phyloP scores from a whole-genome alignment of 2,113 vertebrate species.

The Rhadina sibilatrix region DNA sequence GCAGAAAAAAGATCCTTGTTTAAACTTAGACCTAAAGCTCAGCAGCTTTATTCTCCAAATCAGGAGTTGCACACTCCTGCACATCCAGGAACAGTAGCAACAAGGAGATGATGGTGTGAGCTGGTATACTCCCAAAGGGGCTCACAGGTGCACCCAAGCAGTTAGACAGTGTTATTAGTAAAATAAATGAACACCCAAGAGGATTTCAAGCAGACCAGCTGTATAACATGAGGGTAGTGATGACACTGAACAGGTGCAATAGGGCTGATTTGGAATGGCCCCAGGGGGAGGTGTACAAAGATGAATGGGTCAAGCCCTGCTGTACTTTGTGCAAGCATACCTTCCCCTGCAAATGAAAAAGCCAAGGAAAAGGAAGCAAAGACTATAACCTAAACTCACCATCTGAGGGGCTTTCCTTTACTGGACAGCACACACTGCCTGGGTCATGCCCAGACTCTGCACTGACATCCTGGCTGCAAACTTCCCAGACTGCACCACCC shows the following conservation, averaged over 20 bases:
- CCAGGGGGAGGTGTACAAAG: rapidly evolving
- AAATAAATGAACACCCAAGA: neutral
- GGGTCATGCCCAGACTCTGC: neutral
- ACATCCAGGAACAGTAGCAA: neutral
- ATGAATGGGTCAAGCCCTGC: neutral
- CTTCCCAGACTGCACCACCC: neutral
- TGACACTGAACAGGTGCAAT: neutral
- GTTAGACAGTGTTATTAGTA: neutral
- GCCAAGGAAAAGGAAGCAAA: neutral
- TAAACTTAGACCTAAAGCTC: neutral
- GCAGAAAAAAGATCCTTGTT: neutral
- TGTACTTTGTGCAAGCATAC: neutral
- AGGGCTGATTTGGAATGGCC: neutral
- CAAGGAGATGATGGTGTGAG: neutral
- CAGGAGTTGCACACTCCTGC: neutral
- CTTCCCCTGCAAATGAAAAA: neutral
- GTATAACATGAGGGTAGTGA: neutral
- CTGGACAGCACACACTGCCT: too few species aligned
- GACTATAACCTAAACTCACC: neutral
- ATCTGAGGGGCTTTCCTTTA: neutral
- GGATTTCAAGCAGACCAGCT: neutral
- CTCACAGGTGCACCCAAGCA: neutral
- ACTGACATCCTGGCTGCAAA: neutral
- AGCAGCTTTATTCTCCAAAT: neutral
- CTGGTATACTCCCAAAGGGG: neutral